These are phyloP conservation scores for Pinna nobilis DNA, from an alignment of 1,140 invertebrate genomes.

Conservation along the genomic window DNA sequence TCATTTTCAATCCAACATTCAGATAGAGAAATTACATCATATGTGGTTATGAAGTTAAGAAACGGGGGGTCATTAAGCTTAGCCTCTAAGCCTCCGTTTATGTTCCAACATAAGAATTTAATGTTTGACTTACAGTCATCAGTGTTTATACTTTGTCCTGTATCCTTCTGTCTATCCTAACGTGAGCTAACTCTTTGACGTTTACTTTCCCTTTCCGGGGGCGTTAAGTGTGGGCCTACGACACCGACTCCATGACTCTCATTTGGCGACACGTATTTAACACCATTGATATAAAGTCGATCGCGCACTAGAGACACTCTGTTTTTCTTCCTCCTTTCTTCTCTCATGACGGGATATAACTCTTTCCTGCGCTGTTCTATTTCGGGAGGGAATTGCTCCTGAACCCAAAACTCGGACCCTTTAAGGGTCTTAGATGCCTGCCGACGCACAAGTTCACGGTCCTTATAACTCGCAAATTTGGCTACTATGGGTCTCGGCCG, in stretches of 20 bases:
- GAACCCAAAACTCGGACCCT: background rate
- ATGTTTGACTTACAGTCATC: background rate
- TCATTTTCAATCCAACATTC: slow-evolving; percentile 18
- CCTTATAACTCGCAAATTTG: background rate
- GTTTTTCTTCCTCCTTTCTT: background rate
- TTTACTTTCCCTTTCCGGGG: background rate
- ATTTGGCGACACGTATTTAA: background rate
- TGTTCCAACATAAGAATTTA: background rate
- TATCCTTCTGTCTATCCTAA: background rate
- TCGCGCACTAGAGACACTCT: background rate
- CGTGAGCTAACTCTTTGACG: background rate
- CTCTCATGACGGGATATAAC: background rate
- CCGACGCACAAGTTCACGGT: background rate
- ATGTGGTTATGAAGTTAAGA: slow-evolving; percentile 2
- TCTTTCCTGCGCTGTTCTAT: background rate
- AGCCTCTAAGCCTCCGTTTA: background rate
- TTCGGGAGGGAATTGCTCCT: background rate
- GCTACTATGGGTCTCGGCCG: too few species aligned
- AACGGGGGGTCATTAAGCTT: background rate
- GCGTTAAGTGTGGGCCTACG: background rate
- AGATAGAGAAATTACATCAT: slow-evolving; percentile 4
- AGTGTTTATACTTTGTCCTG: background rate
- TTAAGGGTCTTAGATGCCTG: background rate
- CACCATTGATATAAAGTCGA: background rate
- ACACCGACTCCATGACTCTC: background rate